phyloP scores from a whole-genome alignment of 1,140 invertebrate species.

The Anoplophora glabripennis region DNA sequence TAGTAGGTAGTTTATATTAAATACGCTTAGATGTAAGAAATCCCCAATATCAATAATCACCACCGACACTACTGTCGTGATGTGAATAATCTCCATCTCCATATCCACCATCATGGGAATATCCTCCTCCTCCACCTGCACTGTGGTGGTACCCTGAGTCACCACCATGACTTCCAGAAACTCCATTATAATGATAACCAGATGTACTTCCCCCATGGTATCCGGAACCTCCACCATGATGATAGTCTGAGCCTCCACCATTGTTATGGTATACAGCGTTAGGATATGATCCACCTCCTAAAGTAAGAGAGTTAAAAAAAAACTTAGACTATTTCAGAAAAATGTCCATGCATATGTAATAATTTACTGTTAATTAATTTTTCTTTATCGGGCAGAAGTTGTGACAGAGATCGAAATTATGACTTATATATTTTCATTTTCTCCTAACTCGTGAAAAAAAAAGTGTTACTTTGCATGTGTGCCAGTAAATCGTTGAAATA shows the following conservation, averaged over 20 bases:
- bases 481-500: too few species aligned
- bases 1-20: too few species aligned
- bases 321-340: too few species aligned
- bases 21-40: too few species aligned
- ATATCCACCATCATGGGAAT: not conserved
- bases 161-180: not conserved
- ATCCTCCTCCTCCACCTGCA: not conserved
- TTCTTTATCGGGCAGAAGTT: too few species aligned
- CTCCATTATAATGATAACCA: not conserved
- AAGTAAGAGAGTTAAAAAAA: not conserved
- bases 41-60: not conserved
- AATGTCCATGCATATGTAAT: too few species aligned
- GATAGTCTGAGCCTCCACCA: not conserved
- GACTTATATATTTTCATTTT: too few species aligned
- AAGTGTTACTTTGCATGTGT: too few species aligned
- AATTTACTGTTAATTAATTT: too few species aligned
- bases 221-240: not conserved
- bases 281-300: not conserved
- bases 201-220: not conserved
- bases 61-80: not conserved
- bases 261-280: not conserved
- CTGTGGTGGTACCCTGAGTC: not conserved
- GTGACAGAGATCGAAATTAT: too few species aligned
- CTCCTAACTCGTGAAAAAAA: too few species aligned
- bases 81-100: not conserved